Base-by-base conservation (phyloP, 2,113 vertebrate genomes). In the Microtus montanus region DNA sequence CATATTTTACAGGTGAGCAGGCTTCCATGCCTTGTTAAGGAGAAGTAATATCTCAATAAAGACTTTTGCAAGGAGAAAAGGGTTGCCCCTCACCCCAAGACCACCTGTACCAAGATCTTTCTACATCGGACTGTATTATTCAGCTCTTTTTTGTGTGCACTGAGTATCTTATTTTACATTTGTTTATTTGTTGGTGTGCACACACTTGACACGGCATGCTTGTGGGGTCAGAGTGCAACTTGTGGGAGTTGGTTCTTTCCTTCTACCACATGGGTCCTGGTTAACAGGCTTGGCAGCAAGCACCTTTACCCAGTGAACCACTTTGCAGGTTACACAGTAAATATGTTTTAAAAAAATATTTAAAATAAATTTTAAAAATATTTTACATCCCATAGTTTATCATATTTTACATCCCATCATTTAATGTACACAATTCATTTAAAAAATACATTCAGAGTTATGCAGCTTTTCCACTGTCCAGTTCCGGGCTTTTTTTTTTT, bases 181-280 rank as follows among this genome's bases (percentile, higher is more conserved):
- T 58, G 38, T 26, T 63, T 28, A 41, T 38, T 82, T 61, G 22
- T 41, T 38, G n/a, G 58, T 17, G 26, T 44, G 80, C 14, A 84
- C 58, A 64, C 4, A 3, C n/a, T 30, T 44, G 58, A 63, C 13
- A 30, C 0, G 6, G n/a, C 58, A 41, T 3, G 1, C 28, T 4
- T 63, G 58, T 64, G 58, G 38, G 80, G 58, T 61, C 80, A 63
- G 58, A 84, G n/a, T 8, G 9, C 58, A 41, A 64, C 80, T 41
- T 64, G n/a, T 10, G 15, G 54, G 24, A 41, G 58, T 41, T 28
- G 24, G 24, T 64, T 84, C n/a, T 44, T 14, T 30, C 7, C 26
- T 83, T 41, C n/a, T 38, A 41, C 58, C n/a, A 13, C 11, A 24
- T 66, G 61, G 15, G 17, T 66, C 1, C 61, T 33, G 61, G 82